A percentile compares a stretch with the other conserved stretches of the same genome.
phyloP scores from a whole-genome alignment of 2,888 invertebrate genomes.

The Agrotis clavis region DNA sequence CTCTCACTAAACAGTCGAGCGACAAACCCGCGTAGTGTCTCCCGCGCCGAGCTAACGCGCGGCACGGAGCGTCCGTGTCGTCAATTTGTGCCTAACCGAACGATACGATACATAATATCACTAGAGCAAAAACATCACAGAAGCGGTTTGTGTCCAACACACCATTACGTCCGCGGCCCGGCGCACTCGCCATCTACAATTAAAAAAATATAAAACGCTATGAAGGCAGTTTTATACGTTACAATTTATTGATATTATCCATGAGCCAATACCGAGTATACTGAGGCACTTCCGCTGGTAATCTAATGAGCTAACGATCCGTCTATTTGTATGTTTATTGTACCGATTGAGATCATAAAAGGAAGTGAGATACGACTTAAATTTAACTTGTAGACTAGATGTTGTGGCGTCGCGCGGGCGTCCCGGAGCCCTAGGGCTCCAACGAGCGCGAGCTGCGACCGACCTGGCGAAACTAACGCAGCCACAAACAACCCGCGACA shows the following conservation, averaged over 20 bases:
- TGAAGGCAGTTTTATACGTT: slow-evolving; percentile 84
- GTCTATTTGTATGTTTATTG: slow-evolving; percentile 50
- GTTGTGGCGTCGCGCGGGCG: slow-evolving; percentile 57
- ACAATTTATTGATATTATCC: slow-evolving; percentile 81
- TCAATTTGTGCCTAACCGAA: slow-evolving; percentile 69
- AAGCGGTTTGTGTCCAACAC: slow-evolving; percentile 86
- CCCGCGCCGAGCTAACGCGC: slow-evolving; percentile 34
- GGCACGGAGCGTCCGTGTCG: slow-evolving; percentile 51
- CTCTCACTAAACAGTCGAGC: slow-evolving; percentile 70
- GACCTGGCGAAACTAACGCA: slow-evolving; percentile 64
- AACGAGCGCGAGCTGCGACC: slow-evolving; percentile 65
- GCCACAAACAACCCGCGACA: slow-evolving; percentile 68
- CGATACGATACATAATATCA: slow-evolving; percentile 73
- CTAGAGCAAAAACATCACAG: slow-evolving; percentile 88
- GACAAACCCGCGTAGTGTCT: slow-evolving; percentile 68
- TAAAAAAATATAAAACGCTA: slow-evolving; percentile 89
- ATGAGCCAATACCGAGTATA: slow-evolving; percentile 77
- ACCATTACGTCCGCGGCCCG: slow-evolving; percentile 74
- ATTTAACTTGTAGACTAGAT: slow-evolving; percentile 75
- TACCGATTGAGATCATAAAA: slow-evolving; percentile 79
- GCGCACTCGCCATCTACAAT: slow-evolving; percentile 77
- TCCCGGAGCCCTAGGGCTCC: slow-evolving; percentile 35
- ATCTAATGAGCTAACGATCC: slow-evolving; percentile 70
- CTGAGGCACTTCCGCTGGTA: slow-evolving; percentile 86
- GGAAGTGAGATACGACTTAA: slow-evolving; percentile 70